Base-by-base conservation (phyloP, 2,888 invertebrate species). In the Dynastes hyllus region DNA sequence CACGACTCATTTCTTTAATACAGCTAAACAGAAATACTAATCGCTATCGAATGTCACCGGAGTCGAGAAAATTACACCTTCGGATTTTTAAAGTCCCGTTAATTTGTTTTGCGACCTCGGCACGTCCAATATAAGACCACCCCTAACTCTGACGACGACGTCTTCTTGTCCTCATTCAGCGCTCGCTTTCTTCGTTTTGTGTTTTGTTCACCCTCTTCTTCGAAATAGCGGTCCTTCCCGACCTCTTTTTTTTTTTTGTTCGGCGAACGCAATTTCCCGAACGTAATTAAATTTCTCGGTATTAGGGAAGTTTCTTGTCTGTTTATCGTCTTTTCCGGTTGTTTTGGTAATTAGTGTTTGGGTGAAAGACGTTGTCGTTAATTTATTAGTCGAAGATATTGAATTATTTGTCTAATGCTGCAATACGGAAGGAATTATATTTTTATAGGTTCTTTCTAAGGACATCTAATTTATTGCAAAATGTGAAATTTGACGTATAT, bases 211-310 rank as follows among this genome's bases (percentile, higher is more conserved):
- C 32, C 32, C 32, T 29, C 32, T 63, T 29, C 32, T 8, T 55
- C 6, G n/a, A n/a, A 22, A 55, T 6, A n/a, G 32, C 13, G 11
- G 53, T 27, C 13, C 9, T 27, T 22, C 27, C 13, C 63, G 63
- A 13, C 13, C 55, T 0, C 13, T 22, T 61, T 27, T 63, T 61
- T 27, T 63, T 32, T 63, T 32, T 50, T 69, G 50, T 51, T 51
- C 27, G 13, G 27, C 8, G 45, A 51, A 51, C 51, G 51, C 69
- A 29, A 69, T 51, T 51, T 27, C 69, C 50, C 50, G 51, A 69
- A 53, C 69, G 69, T 69, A 69, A 69, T 69, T 69, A 69, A 69
- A 69, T 69, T 69, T 69, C 69, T 69, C 29, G 16, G 22, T 22
- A 22, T 55, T 55, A 51, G 51, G 51, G 51, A 69, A 69, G 51